Conservation (phyloP, 2,113 vertebrate genomes). For the Manacus vitellinus region DNA sequence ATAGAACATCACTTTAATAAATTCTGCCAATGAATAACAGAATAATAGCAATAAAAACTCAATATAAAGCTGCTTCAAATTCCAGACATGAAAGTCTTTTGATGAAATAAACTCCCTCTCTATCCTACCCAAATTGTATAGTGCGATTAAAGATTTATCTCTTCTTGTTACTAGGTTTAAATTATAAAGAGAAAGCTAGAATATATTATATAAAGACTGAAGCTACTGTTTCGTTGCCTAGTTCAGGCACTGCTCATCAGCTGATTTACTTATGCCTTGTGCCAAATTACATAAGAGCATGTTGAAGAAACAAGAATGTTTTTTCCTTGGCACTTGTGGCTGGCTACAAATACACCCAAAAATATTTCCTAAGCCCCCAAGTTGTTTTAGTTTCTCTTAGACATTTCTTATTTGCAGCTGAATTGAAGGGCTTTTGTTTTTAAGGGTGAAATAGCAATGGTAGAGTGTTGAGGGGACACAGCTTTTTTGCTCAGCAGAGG, state of each 20-base stretch:
- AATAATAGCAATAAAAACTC: neutral
- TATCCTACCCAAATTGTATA: neutral
- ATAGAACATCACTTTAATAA: neutral
- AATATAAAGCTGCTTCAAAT: neutral
- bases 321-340: neutral
- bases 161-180: neutral
- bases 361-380: neutral
- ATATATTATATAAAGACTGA: neutral
- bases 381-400: neutral
- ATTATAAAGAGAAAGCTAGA: neutral
- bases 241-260: neutral
- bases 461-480: neutral
- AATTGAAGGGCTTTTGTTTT: neutral
- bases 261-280: neutral
- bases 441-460: neutral
- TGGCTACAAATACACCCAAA: neutral
- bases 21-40: neutral
- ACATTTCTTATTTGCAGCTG: neutral
- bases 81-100: neutral
- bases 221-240: neutral
- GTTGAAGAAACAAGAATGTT: neutral
- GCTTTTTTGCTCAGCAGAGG: neutral
- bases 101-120: neutral
- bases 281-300: neutral
- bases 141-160: conserved; percentile 6